Conservation (phyloP, 2,113 vertebrate species). For the Anarhynchus alexandrinus region DNA sequence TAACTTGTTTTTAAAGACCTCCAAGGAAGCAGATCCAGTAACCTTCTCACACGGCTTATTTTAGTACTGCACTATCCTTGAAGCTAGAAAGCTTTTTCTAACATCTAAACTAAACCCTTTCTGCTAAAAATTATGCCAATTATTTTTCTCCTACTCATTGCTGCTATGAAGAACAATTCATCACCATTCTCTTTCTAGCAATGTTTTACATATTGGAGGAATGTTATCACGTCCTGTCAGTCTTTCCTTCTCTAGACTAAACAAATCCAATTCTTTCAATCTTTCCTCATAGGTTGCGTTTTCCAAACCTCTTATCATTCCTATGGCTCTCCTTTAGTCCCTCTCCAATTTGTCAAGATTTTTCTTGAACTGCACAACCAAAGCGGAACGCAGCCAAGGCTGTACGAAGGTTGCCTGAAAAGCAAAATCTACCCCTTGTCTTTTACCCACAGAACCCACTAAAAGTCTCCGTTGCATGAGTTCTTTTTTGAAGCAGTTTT, state of each 20-base stretch:
- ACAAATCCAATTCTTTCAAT: constrained; percentile 65
- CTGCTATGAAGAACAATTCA: constrained; percentile 29
- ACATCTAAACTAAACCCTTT: not conserved
- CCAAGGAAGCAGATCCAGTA: constrained; percentile 19
- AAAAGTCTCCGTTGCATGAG: not conserved
- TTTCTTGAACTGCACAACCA: constrained; percentile 3
- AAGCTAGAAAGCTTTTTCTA: not conserved
- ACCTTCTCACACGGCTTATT: not conserved
- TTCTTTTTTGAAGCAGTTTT: not conserved
- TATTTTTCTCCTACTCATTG: not conserved
- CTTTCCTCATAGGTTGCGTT: constrained; percentile 38
- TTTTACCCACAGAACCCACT: not conserved
- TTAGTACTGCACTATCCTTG: not conserved
- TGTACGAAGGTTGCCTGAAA: not conserved
- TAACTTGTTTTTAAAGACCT: constrained; percentile 23
- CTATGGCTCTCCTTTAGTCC: constrained; percentile 41
- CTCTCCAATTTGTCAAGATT: constrained; percentile 48
- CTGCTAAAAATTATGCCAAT: constrained; percentile 14
- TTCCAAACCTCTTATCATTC: constrained; percentile 68
- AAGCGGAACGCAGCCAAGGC: not conserved
- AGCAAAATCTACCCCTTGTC: not conserved
- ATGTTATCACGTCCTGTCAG: constrained; percentile 56
- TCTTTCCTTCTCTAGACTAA: constrained; percentile 61
- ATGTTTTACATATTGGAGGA: constrained; percentile 40
- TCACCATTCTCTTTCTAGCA: constrained; percentile 56